Evolutionary conservation across 2,113 vertebrate genomes (phyloP), one percentile per base, ranked within the genome.

Genomic region (Phycodurus eques): DNA sequence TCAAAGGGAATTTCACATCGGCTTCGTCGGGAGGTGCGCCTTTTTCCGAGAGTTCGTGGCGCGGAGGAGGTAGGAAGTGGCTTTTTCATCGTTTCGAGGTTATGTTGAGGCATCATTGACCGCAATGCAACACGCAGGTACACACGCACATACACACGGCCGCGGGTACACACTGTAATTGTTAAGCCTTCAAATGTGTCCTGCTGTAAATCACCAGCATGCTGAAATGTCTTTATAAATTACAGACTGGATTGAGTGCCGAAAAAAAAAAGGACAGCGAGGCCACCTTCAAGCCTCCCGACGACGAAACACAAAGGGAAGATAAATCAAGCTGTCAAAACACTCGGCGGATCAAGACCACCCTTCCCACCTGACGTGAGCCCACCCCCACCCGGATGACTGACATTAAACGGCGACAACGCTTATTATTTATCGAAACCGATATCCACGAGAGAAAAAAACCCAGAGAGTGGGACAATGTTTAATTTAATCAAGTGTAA

Each of bases 401-500:
- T 39, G 35, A 81, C 72, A 76, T 72, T 54, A 66, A 81, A 88
- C 75, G 68, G 84, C 75, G 72, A 68, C 27, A 27, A 27, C 14
- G 73, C 20, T 64, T 64, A 60, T 71, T 78, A 81, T 89, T 87
- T 87, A 89, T 91, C 84, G 84, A 70, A 39, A 71, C 75, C 82
- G 82, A 87, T 78, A 86, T 87, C 87, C 86, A 83, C 67, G 22
- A 82, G 75, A 79, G 79, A 79, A 79, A 80, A 61, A 14, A 81
- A 74, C 80, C 49, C 78, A 72, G 82, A 73, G 84, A 73, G 75
- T 79, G 88, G 87, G 88, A 91, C 87, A 88, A 91, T 90, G 83
- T 89, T 88, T 90, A 91, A 91, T 91, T 91, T 87, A 91, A 91
- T 92, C 90, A 90, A 88, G 88, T 87, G 88, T 84, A 88, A 91